phyloP scores from a whole-genome alignment of 2,888 invertebrate species.

The Hymenopus coronatus region DNA sequence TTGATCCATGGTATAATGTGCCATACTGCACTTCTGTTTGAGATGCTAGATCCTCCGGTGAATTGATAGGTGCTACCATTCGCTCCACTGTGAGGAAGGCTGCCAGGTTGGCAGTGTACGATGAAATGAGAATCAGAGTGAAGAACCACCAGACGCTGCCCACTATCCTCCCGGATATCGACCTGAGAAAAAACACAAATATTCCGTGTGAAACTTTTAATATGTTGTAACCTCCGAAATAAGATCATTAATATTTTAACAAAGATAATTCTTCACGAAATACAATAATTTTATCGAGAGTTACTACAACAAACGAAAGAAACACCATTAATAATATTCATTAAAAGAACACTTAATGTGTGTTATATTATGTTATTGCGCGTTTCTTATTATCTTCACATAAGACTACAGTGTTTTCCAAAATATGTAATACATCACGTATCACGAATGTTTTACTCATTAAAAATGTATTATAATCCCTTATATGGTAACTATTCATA shows the following conservation, averaged over 20 bases:
- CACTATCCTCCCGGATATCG: conserved; percentile 90
- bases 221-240: too few species aligned
- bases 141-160: conserved; percentile 99
- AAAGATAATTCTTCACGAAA: neutral
- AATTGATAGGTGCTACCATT: conserved; percentile 94
- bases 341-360: too few species aligned
- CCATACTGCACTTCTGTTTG: conserved; percentile 94
- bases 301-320: neutral
- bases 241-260: neutral
- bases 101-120: conserved; percentile 97
- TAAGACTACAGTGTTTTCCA: too few species aligned
- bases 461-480: too few species aligned
- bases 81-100: conserved; percentile 96
- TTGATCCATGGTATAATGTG: conserved; percentile 73
- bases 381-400: too few species aligned
- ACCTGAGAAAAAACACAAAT: conserved; percentile 49
- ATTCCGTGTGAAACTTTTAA: too few species aligned
- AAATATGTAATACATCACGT: too few species aligned
- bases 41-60: conserved; percentile 83
- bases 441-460: too few species aligned
- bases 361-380: too few species aligned
- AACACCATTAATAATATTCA: too few species aligned
- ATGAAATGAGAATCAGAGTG: conserved; percentile 94
- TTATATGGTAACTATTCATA: too few species aligned
- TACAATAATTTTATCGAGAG: neutral